These are phyloP conservation scores for Crossaster papposus DNA, from an alignment of 53 echinoderm and acorn worm species.

Conservation along the genomic window DNA sequence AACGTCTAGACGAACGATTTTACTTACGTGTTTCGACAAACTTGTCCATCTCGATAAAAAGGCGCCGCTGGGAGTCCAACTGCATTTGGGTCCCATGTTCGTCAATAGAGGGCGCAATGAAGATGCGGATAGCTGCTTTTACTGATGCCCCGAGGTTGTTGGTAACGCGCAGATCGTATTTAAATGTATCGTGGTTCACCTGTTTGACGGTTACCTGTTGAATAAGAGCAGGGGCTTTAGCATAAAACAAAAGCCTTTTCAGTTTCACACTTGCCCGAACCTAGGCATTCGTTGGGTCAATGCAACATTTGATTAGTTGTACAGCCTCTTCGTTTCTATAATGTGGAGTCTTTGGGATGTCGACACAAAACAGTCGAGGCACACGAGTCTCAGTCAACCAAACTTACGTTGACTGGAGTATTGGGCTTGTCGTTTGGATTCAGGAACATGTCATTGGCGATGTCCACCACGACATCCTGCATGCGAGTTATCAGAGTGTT, in stretches of 20 bases:
- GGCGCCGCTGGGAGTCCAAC: conserved; percentile 27
- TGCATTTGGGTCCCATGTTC: background rate
- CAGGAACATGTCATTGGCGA: conserved; percentile 54
- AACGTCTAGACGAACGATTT: background rate
- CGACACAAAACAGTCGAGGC: too few relatives aligned
- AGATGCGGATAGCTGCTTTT: conserved; percentile 54
- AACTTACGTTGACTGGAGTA: conserved; percentile 32
- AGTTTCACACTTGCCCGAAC: too few relatives aligned
- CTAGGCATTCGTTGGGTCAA: too few relatives aligned
- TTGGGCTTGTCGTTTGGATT: background rate
- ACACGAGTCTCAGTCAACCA: too few relatives aligned
- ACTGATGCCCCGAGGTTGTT: background rate
- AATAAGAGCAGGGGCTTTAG: background rate
- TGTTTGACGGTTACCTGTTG: conserved; percentile 42
- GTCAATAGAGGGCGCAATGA: conserved; percentile 57
- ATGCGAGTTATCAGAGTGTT: conserved; percentile 59
- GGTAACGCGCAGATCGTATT: conserved; percentile 12
- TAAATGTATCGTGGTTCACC: conserved; percentile 46
- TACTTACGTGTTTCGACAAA: conserved; percentile 49
- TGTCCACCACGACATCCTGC: conserved; percentile 47
- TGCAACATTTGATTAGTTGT: too few relatives aligned
- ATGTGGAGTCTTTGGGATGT: too few relatives aligned
- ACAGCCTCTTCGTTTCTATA: too few relatives aligned
- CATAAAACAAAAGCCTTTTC: background rate
- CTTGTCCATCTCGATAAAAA: conserved; percentile 62